Base-by-base conservation (phyloP, 2,113 vertebrate species). In the Chinchilla lanigera region DNA sequence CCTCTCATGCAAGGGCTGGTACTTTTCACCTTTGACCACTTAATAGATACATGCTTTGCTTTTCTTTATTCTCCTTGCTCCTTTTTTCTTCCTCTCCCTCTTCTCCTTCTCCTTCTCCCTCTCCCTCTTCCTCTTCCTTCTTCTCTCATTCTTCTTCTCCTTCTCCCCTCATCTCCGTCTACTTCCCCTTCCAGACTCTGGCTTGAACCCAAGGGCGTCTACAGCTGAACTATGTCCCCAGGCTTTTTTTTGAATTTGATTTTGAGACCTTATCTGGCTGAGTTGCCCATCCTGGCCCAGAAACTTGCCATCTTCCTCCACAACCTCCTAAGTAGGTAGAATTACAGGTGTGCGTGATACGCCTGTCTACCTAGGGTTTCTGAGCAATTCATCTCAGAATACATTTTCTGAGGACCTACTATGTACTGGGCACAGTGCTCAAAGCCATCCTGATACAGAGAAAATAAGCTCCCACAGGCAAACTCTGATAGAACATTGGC, bases 341-440 rank as follows among this genome's bases (percentile, higher is more conserved):
- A 54, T n/a, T 54, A 54, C 33, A 80, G 47, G 14, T 33, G 5
- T 33, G 6, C 6, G 16, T 22, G 24, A 44, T 26, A 41, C 1
- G 8, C 30, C 28, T 54, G 77, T 28, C 17, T 54, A 20, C 33
- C 30, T 12, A 80, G 77, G 33, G 13, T 61, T n/a, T 90, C 52
- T 77, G 16, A 65, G 20, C 1, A 0, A n/a, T 1, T 54, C 28
- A 4, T 30, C 52, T 84, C n/a, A 2, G 61, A 41, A 94, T 38
- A 47, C 28, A 28, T 65, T 90, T 88, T 52, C 56, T 60, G 89
- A 86, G 54, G n/a, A 47, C 56, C 24, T 88, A 35, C 67, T 92
- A 1, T 14, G 5, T 33, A 22, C 96, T 0, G 0, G 73, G 24
- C 5, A 7, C 84, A 52, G 75, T 90, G 33, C 80, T 33, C 38